Evolutionary conservation across 1,140 invertebrate genomes (phyloP).

Genomic region (Microplitis mediator): DNA sequence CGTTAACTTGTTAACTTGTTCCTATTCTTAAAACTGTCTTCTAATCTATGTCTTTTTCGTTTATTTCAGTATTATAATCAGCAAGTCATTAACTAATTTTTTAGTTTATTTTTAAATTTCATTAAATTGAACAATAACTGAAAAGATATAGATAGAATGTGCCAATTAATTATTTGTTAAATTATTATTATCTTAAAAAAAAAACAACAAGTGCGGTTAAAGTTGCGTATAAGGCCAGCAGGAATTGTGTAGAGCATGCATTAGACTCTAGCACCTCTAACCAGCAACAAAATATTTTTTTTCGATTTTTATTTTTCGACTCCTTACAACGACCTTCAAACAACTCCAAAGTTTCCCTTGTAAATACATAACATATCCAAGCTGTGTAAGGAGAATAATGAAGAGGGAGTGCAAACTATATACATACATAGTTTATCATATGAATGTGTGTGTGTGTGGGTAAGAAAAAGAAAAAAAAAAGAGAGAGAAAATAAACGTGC

Average conservation of each 20-base stretch:
- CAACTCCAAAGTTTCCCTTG: not conserved
- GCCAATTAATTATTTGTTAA: too few species aligned
- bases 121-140: too few species aligned
- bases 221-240: constrained; percentile 34
- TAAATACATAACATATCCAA: not conserved
- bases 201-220: constrained; percentile 25
- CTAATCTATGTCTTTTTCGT: constrained; percentile 42
- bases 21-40: constrained; percentile 43
- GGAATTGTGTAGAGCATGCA: constrained; percentile 49
- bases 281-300: not conserved
- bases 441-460: not conserved
- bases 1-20: constrained; percentile 37
- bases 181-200: too few species aligned
- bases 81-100: not conserved
- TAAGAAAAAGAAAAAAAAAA: not conserved
- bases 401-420: not conserved
- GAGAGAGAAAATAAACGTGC: not conserved
- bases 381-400: too few species aligned
- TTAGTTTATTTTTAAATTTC: constrained; percentile 11
- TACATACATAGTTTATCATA: not conserved
- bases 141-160: too few species aligned
- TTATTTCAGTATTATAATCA: not conserved
- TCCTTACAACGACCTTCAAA: not conserved
- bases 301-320: not conserved
- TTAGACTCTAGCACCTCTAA: constrained; percentile 32